Evolutionary conservation across 1,140 invertebrate species (phyloP).

Genomic region (Bilobella aurantiaca): DNA sequence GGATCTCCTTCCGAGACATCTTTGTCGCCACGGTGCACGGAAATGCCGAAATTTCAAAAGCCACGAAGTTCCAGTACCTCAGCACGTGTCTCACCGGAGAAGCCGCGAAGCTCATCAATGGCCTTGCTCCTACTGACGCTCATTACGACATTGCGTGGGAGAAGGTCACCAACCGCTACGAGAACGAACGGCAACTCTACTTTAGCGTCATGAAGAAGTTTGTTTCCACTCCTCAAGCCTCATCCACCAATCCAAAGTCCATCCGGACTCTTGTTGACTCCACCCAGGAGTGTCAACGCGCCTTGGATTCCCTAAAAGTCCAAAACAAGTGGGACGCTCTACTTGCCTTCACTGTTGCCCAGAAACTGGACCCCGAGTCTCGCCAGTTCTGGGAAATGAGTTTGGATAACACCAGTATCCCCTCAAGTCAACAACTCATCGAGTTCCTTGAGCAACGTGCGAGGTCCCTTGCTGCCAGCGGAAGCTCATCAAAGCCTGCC

Average conservation of each 20-base stretch:
- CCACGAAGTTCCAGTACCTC: neutral
- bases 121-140: neutral
- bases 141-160: conserved; percentile 1
- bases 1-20: conserved; percentile 10
- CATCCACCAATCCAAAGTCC: neutral
- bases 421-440: neutral
- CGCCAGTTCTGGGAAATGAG: neutral
- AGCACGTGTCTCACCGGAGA: neutral
- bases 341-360: conserved; percentile 10
- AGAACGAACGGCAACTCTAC: neutral
- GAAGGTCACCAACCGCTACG: neutral
- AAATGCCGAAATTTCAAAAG: neutral
- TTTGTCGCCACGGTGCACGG: conserved; percentile 5
- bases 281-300: conserved; percentile 11
- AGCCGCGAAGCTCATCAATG: neutral
- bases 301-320: neutral
- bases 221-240: neutral
- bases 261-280: conserved; percentile 11
- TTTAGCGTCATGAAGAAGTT: neutral
- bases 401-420: neutral
- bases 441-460: conserved; percentile 9
- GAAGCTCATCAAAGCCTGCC: neutral
- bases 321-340: conserved; percentile 15
- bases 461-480: neutral
- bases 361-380: conserved; percentile 20